Percentiles rank a stretch among this genome's conserved stretches.
These are phyloP conservation scores for Sceloporus undulatus DNA, from an alignment of 2,113 vertebrate genomes.

Conservation along the genomic window DNA sequence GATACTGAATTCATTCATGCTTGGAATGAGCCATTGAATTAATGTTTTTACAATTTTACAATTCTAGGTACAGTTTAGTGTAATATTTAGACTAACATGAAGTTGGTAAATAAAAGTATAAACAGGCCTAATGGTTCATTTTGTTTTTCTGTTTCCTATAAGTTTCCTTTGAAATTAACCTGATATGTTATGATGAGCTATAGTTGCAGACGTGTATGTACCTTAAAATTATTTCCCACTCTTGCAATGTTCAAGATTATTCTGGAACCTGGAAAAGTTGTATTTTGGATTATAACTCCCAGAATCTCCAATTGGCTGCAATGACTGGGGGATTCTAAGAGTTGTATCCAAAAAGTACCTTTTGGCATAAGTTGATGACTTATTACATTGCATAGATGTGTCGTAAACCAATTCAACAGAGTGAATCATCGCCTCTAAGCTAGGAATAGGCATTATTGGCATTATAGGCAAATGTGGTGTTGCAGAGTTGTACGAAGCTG, in stretches of 20 bases:
- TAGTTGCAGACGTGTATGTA: background rate
- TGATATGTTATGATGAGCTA: background rate
- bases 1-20: background rate
- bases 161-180: background rate
- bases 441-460: background rate
- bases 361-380: background rate
- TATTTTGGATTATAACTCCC: too few relatives aligned
- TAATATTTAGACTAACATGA: too few relatives aligned
- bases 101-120: background rate
- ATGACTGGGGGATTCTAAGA: too few relatives aligned
- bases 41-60: background rate
- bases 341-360: too few relatives aligned
- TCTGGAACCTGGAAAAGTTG: background rate
- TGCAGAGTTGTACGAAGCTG: background rate
- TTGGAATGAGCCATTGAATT: background rate
- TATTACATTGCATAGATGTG: background rate
- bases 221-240: background rate
- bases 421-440: background rate
- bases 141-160: background rate
- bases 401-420: background rate
- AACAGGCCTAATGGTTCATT: background rate
- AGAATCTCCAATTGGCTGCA: too few relatives aligned
- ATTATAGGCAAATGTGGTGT: background rate
- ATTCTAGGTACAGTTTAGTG: background rate
- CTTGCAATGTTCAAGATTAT: background rate